These are phyloP conservation scores for Ceratosolen solmsi DNA, from an alignment of 1,140 invertebrate genomes.

Conservation along the genomic window DNA sequence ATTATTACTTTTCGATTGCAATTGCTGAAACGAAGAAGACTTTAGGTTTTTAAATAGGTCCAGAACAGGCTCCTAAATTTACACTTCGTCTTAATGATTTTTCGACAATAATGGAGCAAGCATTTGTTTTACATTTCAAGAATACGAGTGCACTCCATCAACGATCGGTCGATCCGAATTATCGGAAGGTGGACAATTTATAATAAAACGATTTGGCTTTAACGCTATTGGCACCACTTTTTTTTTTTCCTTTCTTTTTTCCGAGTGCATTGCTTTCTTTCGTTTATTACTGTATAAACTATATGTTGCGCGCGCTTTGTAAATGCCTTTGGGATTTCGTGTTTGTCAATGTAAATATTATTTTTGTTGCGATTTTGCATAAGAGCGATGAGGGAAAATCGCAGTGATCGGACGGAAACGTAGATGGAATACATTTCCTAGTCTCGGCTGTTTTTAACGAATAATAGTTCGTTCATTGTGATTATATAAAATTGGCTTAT, in stretches of 20 bases:
- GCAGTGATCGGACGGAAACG: not conserved
- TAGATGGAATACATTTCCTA: not conserved
- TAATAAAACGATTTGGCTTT: too few relatives aligned
- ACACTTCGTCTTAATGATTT: too few relatives aligned
- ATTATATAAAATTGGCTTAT: not conserved
- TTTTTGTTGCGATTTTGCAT: not conserved
- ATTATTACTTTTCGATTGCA: too few relatives aligned
- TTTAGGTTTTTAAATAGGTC: too few relatives aligned
- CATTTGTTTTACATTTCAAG: too few relatives aligned
- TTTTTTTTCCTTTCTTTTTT: too few relatives aligned
- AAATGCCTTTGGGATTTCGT: not conserved
- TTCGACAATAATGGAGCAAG: too few relatives aligned
- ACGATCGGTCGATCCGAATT: too few relatives aligned
- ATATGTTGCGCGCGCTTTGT: not conserved
- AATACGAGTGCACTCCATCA: too few relatives aligned
- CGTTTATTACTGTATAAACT: not conserved
- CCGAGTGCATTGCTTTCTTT: not conserved
- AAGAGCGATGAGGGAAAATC: not conserved
- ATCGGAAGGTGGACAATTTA: too few relatives aligned
- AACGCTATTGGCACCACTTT: not conserved
- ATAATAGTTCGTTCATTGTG: constrained; percentile 14
- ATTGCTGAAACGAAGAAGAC: too few relatives aligned
- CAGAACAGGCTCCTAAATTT: too few relatives aligned
- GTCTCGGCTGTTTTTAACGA: not conserved
- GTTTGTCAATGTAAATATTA: not conserved